A percentile compares a stretch with the other conserved stretches of the same genome.
Evolutionary conservation across 2,797 vertebrate species (phyloP).

Genomic region (Cossypha caffra): DNA sequence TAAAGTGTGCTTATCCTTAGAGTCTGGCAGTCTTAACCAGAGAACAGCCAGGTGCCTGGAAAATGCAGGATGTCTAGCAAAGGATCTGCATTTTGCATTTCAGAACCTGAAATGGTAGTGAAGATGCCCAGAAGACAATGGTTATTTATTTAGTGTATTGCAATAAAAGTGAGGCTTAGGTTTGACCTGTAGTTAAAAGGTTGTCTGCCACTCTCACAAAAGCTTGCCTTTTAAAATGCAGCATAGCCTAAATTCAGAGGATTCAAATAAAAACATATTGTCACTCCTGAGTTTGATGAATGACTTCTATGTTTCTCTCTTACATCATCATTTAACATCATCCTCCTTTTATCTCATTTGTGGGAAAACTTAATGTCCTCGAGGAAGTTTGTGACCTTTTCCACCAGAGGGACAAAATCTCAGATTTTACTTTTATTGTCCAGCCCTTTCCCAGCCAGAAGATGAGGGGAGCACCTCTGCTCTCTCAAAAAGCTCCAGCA

Average conservation of each 20-base stretch:
- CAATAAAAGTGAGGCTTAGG: background rate
- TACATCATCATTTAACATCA: background rate
- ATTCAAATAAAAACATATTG: background rate
- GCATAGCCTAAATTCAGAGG: background rate
- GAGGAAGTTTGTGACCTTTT: background rate
- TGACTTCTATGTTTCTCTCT: background rate
- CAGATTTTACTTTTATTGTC: background rate
- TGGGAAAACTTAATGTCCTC: background rate
- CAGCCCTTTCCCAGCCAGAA: background rate
- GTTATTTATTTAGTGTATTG: background rate
- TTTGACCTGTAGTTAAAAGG: background rate
- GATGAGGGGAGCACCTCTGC: background rate
- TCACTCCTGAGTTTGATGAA: background rate
- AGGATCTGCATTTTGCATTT: background rate
- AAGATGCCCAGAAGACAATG: background rate
- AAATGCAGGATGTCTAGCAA: background rate
- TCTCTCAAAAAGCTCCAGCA: background rate
- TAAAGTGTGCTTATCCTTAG: accelerated
- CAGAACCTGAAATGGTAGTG: background rate
- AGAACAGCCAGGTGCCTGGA: background rate
- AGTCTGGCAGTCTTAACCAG: background rate
- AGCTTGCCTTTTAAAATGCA: background rate
- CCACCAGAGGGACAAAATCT: background rate
- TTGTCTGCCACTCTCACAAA: background rate
- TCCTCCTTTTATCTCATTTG: background rate